Conservation (phyloP, 1,140 invertebrate species). For the Maniola jurtina region DNA sequence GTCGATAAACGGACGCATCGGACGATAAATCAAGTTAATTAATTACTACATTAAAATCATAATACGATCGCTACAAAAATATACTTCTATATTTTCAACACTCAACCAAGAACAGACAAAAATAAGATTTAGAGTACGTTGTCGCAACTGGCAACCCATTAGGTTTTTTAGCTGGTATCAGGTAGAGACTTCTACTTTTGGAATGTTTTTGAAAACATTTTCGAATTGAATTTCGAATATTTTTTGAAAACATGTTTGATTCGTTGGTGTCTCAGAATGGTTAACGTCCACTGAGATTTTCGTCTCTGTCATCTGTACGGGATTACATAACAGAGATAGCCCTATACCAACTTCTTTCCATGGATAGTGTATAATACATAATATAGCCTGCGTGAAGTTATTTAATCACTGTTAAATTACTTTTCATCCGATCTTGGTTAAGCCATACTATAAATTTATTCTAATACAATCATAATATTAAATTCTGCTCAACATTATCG, state of each 20-base stretch:
- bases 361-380: too few relatives aligned
- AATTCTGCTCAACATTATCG: constrained; percentile 16
- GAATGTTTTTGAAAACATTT: too few relatives aligned
- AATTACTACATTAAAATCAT: constrained; percentile 26
- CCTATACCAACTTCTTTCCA: too few relatives aligned
- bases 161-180: too few relatives aligned
- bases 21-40: constrained; percentile 39
- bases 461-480: constrained; percentile 16
- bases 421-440: constrained; percentile 14
- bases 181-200: neutral
- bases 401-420: neutral
- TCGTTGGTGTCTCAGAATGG: too few relatives aligned
- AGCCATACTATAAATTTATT: neutral
- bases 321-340: too few relatives aligned
- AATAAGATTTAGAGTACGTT: neutral
- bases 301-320: too few relatives aligned
- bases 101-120: constrained; percentile 17
- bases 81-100: constrained; percentile 38
- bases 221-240: too few relatives aligned
- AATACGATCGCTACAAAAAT: constrained; percentile 51
- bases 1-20: constrained; percentile 54
- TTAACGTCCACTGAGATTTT: too few relatives aligned
- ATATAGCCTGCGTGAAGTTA: neutral
- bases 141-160: neutral
- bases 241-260: too few relatives aligned